phyloP scores from a whole-genome alignment of 2,113 vertebrate species.

The Platichthys flesus region DNA sequence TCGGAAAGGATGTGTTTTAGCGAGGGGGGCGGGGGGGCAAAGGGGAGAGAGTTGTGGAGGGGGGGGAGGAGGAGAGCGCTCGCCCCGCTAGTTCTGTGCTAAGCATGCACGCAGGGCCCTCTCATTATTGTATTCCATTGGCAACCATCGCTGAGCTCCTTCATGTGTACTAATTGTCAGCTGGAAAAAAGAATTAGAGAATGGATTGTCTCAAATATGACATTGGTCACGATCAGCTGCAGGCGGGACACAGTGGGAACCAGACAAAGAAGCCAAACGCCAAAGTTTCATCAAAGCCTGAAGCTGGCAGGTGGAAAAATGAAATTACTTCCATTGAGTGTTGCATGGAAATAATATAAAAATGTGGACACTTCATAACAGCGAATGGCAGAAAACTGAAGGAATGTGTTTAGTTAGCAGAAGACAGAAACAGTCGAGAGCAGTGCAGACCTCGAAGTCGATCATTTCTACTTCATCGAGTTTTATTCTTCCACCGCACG shows the following conservation, averaged over 20 bases:
- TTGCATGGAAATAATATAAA: neutral
- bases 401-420: neutral
- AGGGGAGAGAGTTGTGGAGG: neutral
- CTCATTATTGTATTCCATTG: conserved; percentile 54
- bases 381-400: too few species aligned
- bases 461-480: neutral
- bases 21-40: conserved; percentile 12
- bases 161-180: conserved; percentile 58
- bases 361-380: neutral
- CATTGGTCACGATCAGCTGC: conserved; percentile 24
- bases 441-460: neutral
- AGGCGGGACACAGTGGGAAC: conserved; percentile 16
- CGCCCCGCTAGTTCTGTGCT: conserved; percentile 10
- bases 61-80: neutral
- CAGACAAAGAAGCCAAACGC: conserved; percentile 32
- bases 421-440: neutral
- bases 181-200: conserved; percentile 45
- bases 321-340: conserved; percentile 3
- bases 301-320: neutral
- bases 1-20: conserved; percentile 50
- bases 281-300: neutral
- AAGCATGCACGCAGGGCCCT: conserved; percentile 30
- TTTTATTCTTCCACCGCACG: neutral
- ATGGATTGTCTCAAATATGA: conserved; percentile 39
- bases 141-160: conserved; percentile 27